These are phyloP conservation scores for Tipula unca DNA, from an alignment of 2,888 invertebrate genomes.

Conservation along the genomic window DNA sequence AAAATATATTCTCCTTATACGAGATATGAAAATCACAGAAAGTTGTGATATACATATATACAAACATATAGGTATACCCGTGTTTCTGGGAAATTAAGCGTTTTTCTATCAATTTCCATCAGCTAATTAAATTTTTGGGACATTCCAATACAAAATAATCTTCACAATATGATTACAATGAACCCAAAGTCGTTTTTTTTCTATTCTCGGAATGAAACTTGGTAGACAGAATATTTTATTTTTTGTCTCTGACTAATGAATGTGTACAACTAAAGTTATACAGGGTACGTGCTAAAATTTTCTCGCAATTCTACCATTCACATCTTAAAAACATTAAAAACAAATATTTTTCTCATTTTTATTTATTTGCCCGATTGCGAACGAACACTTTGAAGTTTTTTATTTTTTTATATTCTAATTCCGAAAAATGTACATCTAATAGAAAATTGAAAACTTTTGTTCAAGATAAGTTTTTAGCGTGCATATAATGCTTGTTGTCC, in stretches of 20 bases:
- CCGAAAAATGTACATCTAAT: not conserved
- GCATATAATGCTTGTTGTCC: not conserved
- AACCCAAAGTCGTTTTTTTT: not conserved
- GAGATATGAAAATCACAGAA: not conserved
- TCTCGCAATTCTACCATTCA: not conserved
- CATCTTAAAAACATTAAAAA: not conserved
- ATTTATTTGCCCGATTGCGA: not conserved
- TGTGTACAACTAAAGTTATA: not conserved
- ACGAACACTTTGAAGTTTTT: not conserved
- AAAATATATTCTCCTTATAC: not conserved
- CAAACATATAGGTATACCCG: not conserved
- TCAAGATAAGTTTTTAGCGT: not conserved
- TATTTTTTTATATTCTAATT: not conserved
- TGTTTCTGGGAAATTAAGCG: not conserved
- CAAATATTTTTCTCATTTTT: not conserved
- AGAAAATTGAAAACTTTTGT: not conserved
- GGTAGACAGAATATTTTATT: not conserved
- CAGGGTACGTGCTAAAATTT: not conserved
- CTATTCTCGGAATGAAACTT: not conserved
- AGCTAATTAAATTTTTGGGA: not conserved
- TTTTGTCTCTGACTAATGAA: not conserved
- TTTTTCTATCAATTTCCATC: not conserved
- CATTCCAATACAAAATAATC: not conserved
- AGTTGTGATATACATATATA: not conserved
- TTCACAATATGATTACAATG: not conserved